Percentiles rank a stretch among this genome's conserved stretches.
phyloP scores from a whole-genome alignment of 2,113 vertebrate species.

The Rhegmatorhina hoffmannsi region DNA sequence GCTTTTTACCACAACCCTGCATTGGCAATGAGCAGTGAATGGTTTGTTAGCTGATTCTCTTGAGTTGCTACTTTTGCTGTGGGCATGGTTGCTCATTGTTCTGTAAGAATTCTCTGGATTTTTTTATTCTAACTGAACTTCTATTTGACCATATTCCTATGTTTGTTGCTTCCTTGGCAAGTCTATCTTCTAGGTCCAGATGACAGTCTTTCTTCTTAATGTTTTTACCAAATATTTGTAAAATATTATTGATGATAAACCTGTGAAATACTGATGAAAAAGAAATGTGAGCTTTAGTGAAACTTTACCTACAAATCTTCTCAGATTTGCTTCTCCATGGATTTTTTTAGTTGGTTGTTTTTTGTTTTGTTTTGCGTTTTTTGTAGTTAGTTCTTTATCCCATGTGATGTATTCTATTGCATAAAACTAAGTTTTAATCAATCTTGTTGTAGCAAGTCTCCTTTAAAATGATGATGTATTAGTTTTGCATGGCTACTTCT shows the following conservation, averaged over 20 bases:
- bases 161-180: neutral
- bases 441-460: neutral
- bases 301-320: neutral
- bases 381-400: neutral
- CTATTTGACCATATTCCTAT: neutral
- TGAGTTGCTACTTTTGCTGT: neutral
- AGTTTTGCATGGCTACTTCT: neutral
- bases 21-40: neutral
- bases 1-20: neutral
- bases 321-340: neutral
- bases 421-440: neutral
- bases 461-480: neutral
- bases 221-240: neutral
- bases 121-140: neutral
- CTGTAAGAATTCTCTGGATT: neutral
- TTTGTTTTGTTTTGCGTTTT: neutral
- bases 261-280: neutral
- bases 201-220: neutral
- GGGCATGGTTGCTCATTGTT: neutral
- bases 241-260: neutral
- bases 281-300: neutral
- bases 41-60: neutral
- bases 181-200: neutral
- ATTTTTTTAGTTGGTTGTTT: neutral
- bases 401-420: neutral